Base-by-base conservation (phyloP, 2,113 vertebrate species). In the Petroica traversi region DNA sequence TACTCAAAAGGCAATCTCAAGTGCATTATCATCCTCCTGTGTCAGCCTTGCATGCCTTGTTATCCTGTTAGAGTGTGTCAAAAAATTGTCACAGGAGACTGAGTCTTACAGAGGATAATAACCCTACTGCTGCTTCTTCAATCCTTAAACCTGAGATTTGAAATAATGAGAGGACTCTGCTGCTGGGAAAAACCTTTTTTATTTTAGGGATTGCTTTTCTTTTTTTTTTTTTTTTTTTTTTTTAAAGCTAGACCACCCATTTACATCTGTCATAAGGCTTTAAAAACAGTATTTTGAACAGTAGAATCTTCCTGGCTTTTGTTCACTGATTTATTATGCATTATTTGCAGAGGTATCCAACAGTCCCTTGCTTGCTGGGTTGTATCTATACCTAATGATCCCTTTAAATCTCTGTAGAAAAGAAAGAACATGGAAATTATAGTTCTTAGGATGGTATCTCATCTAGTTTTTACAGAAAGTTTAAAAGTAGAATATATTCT, bases 31-130 rank as follows among this genome's bases (percentile, higher is more conserved):
- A 92, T 96, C 93, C 72, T 76, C 96, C 91, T 87, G 78, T 95
- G 96, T 96, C 87, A 94, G 71, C 97, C 64, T 86, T 84, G 76
- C 67, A 82, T 59, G 96, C 95, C 94, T 98, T 96, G 96, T 98
- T 98, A 97, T 96, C 95, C 89, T 96, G 86, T 96, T 43, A 33
- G 89, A 97, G 93, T 97, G 97, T 97, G 97, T 98, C 97, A 98
- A 96, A 97, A 96, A 97, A 84, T 86, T 96, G 96, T 98, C 97
- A 97, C 82, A 89, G 71, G 82, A 97, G 78, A 97, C 78, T 91
- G 78, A 54, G 15, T 97, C 91, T 96, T 92, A 90, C 67, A 87
- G 92, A 96, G 83, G 79, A 98, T 97, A 98, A 98, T 97, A 98
- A 97, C 74, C 86, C 88, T 64, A 54, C 69, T 95, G 83, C 95